Evolutionary conservation across 2,113 vertebrate species (phyloP).

Genomic region (Sceloporus tristichus): DNA sequence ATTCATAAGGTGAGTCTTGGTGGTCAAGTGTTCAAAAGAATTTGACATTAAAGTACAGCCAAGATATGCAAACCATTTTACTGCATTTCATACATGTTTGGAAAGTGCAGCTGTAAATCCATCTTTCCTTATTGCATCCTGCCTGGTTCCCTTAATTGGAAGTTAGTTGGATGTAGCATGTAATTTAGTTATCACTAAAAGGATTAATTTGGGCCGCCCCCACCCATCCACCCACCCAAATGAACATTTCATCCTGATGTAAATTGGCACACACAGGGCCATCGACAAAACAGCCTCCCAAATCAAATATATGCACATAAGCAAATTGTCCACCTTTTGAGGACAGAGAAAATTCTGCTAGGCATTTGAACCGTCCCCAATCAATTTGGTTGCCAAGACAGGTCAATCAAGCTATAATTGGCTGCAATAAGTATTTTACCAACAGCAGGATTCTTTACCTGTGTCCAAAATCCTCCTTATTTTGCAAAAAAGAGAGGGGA

Average conservation of each 20-base stretch:
- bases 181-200: constrained; percentile 51
- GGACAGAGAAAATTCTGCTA: constrained; percentile 7
- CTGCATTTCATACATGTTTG: neutral
- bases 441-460: constrained; percentile 30
- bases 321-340: constrained; percentile 38
- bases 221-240: constrained; percentile 15
- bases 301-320: constrained; percentile 34
- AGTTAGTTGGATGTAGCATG: constrained; percentile 30
- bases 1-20: neutral
- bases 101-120: neutral
- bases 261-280: constrained; percentile 37
- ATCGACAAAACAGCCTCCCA: constrained; percentile 14
- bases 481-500: neutral
- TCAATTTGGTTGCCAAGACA: constrained; percentile 43
- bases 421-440: constrained; percentile 36
- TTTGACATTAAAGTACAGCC: neutral
- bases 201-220: constrained; percentile 25
- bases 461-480: constrained; percentile 13
- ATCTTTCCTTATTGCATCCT: neutral
- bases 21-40: neutral
- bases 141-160: constrained; percentile 21
- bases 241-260: constrained; percentile 7
- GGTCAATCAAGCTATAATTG: constrained; percentile 49
- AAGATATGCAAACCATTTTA: neutral
- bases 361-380: constrained; percentile 25